phyloP scores from a whole-genome alignment of 1,140 invertebrate genomes.

The Limonius californicus region DNA sequence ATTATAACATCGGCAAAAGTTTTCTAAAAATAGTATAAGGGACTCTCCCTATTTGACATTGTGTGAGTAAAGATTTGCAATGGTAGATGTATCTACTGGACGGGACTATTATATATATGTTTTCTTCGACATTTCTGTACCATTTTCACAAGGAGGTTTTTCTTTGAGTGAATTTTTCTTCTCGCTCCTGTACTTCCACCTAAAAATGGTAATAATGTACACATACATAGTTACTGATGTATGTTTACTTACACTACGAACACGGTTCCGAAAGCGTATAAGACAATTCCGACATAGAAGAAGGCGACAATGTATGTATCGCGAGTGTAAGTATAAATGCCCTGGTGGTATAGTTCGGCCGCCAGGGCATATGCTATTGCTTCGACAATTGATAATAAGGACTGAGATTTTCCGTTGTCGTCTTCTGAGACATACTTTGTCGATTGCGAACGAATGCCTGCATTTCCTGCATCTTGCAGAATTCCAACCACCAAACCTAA shows the following conservation, averaged over 20 bases:
- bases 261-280: neutral
- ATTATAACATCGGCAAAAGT: too few species aligned
- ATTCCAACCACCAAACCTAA: neutral
- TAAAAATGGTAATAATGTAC: too few species aligned
- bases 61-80: too few species aligned
- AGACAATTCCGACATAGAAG: slow-evolving; percentile 45
- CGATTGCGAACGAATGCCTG: slow-evolving; percentile 48
- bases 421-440: slow-evolving; percentile 54
- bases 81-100: too few species aligned
- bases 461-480: neutral
- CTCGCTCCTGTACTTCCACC: too few species aligned
- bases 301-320: slow-evolving; percentile 47
- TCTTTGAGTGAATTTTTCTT: too few species aligned
- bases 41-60: too few species aligned
- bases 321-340: slow-evolving; percentile 47
- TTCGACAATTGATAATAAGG: slow-evolving; percentile 53
- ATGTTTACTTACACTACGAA: neutral
- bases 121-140: too few species aligned
- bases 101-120: too few species aligned
- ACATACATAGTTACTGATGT: neutral
- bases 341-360: slow-evolving; percentile 49
- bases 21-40: too few species aligned
- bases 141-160: too few species aligned
- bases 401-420: slow-evolving; percentile 55
- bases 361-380: slow-evolving; percentile 50